phyloP scores from a whole-genome alignment of 1,140 invertebrate species.

The Aphelenchoides avenae region DNA sequence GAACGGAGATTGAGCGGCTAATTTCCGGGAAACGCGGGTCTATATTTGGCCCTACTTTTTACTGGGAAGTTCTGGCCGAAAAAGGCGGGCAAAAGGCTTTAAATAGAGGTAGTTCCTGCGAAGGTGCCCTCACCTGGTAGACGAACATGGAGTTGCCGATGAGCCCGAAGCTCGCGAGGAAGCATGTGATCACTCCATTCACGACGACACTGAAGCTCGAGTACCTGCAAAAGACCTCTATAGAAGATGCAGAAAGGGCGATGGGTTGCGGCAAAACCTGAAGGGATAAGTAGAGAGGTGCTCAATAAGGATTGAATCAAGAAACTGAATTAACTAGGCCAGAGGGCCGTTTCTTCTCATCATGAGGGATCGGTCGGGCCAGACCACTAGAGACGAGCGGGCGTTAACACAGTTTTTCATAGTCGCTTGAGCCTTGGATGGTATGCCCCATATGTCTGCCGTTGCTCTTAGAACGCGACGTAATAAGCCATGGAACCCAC shows the following conservation, averaged over 20 bases:
- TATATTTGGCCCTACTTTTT: too few relatives aligned
- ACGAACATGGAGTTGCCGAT: constrained; percentile 46
- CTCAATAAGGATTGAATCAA: background rate
- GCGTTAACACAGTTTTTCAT: constrained; percentile 28
- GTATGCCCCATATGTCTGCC: background rate
- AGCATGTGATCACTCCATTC: constrained; percentile 49
- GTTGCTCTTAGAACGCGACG: background rate
- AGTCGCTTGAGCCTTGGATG: background rate
- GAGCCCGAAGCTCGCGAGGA: constrained; percentile 53
- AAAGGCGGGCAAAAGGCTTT: too few relatives aligned
- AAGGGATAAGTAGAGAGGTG: constrained; percentile 5
- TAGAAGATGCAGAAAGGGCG: background rate
- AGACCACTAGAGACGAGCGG: background rate
- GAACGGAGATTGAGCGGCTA: too few relatives aligned
- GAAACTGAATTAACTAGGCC: constrained; percentile 4
- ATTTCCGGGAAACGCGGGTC: too few relatives aligned
- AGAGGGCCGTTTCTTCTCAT: background rate
- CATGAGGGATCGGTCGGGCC: background rate
- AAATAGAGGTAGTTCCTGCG: too few relatives aligned
- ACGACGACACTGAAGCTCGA: constrained; percentile 49
- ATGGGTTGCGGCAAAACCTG: background rate
- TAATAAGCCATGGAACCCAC: too few relatives aligned
- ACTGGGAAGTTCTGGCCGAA: too few relatives aligned
- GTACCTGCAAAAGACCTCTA: constrained; percentile 39
- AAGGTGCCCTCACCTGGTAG: constrained; percentile 32